phyloP scores from a whole-genome alignment of 2,797 vertebrate genomes.

The Zonotrichia albicollis region DNA sequence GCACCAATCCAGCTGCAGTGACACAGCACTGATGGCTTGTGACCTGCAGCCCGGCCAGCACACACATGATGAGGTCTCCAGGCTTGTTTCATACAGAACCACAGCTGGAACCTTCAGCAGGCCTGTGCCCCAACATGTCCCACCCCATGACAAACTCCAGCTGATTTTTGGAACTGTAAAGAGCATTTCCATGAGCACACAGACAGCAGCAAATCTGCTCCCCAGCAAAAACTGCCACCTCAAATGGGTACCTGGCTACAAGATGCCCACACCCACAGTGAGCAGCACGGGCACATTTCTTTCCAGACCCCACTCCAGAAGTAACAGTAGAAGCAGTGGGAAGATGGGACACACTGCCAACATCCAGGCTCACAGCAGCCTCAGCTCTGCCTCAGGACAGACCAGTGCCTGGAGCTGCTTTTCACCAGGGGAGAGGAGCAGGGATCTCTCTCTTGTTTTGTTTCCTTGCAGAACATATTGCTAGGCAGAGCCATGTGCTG shows the following conservation, averaged over 20 bases:
- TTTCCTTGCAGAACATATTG: background rate
- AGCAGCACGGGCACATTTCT: fast-evolving
- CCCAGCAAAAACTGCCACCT: background rate
- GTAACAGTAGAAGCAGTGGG: background rate
- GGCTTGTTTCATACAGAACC: fast-evolving
- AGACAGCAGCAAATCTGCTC: background rate
- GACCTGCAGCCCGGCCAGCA: background rate
- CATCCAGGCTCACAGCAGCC: background rate
- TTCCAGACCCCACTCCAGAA: background rate
- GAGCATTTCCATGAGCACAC: background rate
- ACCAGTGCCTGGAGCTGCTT: background rate
- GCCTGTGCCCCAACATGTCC: background rate
- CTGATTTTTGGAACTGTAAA: background rate
- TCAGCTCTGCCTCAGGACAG: background rate
- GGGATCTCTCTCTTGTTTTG: background rate
- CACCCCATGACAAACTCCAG: background rate
- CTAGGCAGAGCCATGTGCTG: background rate
- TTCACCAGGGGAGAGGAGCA: background rate
- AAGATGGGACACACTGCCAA: background rate
- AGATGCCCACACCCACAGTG: background rate
- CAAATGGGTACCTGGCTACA: background rate
- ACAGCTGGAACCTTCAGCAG: background rate
- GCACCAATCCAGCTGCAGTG: background rate
- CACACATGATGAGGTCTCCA: background rate
- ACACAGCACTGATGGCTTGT: fast-evolving